Base-by-base conservation (phyloP, 2,797 vertebrate genomes). In the Novumbra hubbsi region DNA sequence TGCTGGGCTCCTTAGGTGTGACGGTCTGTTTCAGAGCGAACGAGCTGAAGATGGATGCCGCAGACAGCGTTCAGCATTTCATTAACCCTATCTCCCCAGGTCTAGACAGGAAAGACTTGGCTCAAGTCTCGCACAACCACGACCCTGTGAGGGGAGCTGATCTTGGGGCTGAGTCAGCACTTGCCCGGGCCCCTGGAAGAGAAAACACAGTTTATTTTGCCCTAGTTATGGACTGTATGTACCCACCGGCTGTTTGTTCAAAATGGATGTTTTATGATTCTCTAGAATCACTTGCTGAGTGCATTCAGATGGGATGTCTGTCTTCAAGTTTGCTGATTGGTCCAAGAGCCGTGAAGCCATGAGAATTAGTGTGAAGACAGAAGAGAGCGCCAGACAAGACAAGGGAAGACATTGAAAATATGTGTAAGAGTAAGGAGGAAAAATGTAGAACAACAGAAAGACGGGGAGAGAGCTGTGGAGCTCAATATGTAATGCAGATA, bases 31-130 rank as follows among this genome's bases (percentile, higher is more conserved):
- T 83, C 70, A 75, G 55, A 45, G 11, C 48, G 48, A 49, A 68
- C 14, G 55, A 85, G 81, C 72, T 76, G 84, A 87, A 80, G 83
- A 90, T 87, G 85, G 87, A 92, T 83, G 74, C 77, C 24, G 66
- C 73, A 83, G 83, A 82, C 81, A 79, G 80, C 64, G 80, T 80
- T 84, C 85, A 90, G 80, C 82, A 19, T 90, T 92, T 92, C 84
- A 92, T 93, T 91, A 92, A 93, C 90, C 90, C 91, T 82, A 90
- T 94, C 92, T 89, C 90, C 91, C 76, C 85, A 81, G 90, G 93
- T 94, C 93, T 93, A 94, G 92, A 94, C 93, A 93, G 90, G 92
- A 94, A 92, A 85, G 30, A 73, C 80, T 78, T 62, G 70, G 74
- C 76, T 6, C 68, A 24, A 78, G 75, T 72, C 73, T 60, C 79